Conservation (phyloP, 2,888 invertebrate species). For the Pteria penguin region DNA sequence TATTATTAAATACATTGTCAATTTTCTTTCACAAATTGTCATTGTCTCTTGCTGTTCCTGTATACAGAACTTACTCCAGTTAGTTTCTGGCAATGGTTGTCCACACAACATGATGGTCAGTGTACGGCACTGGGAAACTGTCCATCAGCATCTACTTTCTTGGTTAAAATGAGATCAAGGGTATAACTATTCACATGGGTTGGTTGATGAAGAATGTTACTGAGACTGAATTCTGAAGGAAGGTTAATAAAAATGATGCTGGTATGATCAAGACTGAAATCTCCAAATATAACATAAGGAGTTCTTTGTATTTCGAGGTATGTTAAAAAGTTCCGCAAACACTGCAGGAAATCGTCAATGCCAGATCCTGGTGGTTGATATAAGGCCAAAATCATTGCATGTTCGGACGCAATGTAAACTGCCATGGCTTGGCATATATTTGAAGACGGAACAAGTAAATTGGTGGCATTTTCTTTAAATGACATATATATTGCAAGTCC, state of each 20-base stretch:
- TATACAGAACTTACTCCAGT: too few relatives aligned
- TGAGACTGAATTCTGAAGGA: slow-evolving; percentile 12
- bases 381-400: background rate
- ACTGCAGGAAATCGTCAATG: background rate
- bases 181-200: slow-evolving; percentile 25
- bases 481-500: background rate
- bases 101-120: slow-evolving; percentile 31
- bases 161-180: slow-evolving; percentile 21
- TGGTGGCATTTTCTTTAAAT: background rate
- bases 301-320: slow-evolving; percentile 4
- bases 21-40: too few relatives aligned
- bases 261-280: slow-evolving; percentile 29
- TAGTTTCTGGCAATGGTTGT: too few relatives aligned
- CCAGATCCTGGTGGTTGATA: background rate
- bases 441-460: too few relatives aligned
- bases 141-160: slow-evolving; percentile 3
- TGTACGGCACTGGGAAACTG: slow-evolving; percentile 27
- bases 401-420: background rate
- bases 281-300: slow-evolving; percentile 25
- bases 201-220: slow-evolving; percentile 16
- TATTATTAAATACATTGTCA: too few relatives aligned
- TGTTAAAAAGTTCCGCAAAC: background rate
- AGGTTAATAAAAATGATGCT: slow-evolving; percentile 15
- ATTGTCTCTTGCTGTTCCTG: too few relatives aligned
- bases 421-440: background rate